Evolutionary conservation across 2,113 vertebrate species (phyloP).

Genomic region (Phylloscopus trochilus): DNA sequence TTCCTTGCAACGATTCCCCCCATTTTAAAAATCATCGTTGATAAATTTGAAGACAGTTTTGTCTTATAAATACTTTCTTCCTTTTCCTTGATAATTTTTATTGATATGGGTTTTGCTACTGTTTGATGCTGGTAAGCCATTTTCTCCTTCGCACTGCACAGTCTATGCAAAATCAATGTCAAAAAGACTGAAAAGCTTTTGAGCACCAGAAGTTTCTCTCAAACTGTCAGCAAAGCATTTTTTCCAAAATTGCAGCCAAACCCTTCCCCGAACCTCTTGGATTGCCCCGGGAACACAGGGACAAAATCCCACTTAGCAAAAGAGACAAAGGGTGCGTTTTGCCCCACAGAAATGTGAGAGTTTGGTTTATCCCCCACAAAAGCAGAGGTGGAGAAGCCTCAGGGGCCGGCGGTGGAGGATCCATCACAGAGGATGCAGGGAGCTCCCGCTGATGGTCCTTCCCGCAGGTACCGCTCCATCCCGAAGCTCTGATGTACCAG

Average conservation of each 20-base stretch:
- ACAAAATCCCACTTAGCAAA: background rate
- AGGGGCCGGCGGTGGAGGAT: background rate
- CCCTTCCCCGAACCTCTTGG: too few species aligned
- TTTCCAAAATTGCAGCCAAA: background rate
- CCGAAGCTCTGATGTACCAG: accelerated
- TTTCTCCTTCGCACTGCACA: background rate
- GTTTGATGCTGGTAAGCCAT: background rate
- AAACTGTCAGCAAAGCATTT: background rate
- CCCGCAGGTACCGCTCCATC: accelerated
- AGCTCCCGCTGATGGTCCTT: background rate
- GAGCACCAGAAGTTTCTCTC: background rate
- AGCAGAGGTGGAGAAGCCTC: background rate
- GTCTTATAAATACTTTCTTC: background rate
- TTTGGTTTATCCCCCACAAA: background rate
- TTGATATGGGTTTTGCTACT: background rate
- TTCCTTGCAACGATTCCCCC: background rate
- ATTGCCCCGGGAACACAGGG: background rate
- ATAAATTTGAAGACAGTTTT: background rate
- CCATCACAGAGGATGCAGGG: background rate
- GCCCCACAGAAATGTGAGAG: too few species aligned
- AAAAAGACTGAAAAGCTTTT: background rate
- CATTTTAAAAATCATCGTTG: background rate
- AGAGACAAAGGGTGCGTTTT: background rate
- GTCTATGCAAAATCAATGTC: background rate
- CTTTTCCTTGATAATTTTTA: background rate